phyloP scores from a whole-genome alignment of 2,888 invertebrate species.

The Scaptomyza tumidula region DNA sequence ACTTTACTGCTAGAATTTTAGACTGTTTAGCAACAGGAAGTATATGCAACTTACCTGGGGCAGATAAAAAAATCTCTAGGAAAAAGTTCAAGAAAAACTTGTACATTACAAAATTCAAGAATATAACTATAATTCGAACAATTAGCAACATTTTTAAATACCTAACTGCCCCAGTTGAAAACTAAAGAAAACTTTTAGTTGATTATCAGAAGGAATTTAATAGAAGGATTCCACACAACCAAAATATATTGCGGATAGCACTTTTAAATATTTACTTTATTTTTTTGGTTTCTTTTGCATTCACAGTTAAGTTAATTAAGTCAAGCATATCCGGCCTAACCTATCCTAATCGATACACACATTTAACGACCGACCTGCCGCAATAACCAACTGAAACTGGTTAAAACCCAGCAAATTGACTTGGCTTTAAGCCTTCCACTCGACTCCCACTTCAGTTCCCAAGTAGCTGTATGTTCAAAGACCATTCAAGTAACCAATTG shows the following conservation, averaged over 20 bases:
- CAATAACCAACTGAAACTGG: slow-evolving; percentile 82
- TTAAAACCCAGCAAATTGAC: slow-evolving; percentile 51
- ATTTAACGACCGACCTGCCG: slow-evolving; percentile 79
- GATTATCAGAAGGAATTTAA: background rate
- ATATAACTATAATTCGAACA: background rate
- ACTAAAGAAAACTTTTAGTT: background rate
- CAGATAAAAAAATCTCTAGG: slow-evolving; percentile 1
- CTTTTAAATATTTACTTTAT: background rate
- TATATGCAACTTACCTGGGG: slow-evolving; percentile 2
- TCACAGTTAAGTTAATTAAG: background rate
- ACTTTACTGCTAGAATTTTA: background rate
- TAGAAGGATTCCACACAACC: background rate
- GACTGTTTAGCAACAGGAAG: background rate
- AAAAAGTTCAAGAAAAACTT: slow-evolving; percentile 5
- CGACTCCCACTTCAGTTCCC: background rate
- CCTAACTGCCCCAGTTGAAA: background rate
- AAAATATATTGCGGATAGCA: background rate
- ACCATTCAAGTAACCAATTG: slow-evolving; percentile 11
- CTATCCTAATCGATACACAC: slow-evolving; percentile 27
- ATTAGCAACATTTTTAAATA: background rate
- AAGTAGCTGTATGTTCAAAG: slow-evolving; percentile 15
- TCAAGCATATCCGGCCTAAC: slow-evolving; percentile 8
- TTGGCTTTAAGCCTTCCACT: slow-evolving; percentile 49
- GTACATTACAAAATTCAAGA: slow-evolving; percentile 4
- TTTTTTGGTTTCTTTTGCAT: background rate